These are phyloP conservation scores for Eublepharis macularius DNA, from an alignment of 2,113 vertebrate genomes.

Conservation along the genomic window DNA sequence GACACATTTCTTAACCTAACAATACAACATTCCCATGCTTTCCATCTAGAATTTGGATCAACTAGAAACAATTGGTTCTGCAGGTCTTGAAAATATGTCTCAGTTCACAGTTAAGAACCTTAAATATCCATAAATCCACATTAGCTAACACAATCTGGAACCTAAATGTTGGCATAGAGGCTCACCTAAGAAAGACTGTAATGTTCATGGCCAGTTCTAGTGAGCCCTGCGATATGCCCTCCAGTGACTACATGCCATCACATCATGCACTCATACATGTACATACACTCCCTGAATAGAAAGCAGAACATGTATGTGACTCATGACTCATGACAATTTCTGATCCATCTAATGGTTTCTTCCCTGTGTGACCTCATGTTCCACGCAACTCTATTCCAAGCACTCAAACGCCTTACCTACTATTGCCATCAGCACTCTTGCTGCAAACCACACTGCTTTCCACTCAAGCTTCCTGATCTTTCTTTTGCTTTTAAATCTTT, in stretches of 20 bases:
- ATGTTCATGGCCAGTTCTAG: neutral
- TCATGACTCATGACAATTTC: too few species aligned
- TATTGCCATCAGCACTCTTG: neutral
- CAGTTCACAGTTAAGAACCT: neutral
- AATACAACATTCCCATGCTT: neutral
- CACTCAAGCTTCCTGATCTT: neutral
- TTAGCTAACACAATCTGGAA: neutral
- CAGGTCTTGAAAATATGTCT: neutral
- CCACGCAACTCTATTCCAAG: neutral
- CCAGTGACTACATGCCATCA: too few species aligned
- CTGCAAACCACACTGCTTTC: neutral
- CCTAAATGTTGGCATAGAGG: neutral
- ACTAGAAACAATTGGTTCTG: neutral
- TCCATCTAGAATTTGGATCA: neutral
- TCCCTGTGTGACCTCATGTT: neutral
- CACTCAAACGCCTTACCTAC: neutral
- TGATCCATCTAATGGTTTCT: too few species aligned
- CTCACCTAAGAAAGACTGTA: neutral
- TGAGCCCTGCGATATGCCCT: too few species aligned
- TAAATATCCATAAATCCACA: neutral
- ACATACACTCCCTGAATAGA: too few species aligned
- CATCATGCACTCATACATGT: too few species aligned
- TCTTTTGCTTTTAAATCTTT: neutral
- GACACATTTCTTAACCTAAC: neutral
- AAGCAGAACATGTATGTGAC: too few species aligned